Conservation (phyloP, 2,888 invertebrate genomes). For the Eilema caniola region DNA sequence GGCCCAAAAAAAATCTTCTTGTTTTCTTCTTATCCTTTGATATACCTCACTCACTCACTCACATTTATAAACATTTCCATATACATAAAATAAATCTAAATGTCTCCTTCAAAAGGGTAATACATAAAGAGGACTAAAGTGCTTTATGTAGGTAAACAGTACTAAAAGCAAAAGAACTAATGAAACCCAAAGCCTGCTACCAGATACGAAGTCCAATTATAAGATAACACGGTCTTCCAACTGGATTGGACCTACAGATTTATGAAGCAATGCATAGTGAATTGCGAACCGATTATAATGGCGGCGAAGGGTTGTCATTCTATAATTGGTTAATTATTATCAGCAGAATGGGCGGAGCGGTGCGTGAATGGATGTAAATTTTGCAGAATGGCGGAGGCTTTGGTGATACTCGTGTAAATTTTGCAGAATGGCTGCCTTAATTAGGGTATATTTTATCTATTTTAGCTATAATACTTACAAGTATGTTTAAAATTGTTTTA, state of each 20-base stretch:
- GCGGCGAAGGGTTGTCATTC: constrained; percentile 80
- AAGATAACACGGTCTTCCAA: constrained; percentile 44
- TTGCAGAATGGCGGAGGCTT: constrained; percentile 16
- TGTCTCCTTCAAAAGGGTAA: neutral
- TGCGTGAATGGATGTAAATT: constrained; percentile 57
- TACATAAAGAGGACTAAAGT: neutral
- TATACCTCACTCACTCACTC: neutral
- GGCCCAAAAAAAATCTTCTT: no score
- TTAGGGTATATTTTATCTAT: neutral
- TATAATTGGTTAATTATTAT: constrained; percentile 86
- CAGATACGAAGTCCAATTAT: constrained; percentile 47
- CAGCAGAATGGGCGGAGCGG: constrained; percentile 74
- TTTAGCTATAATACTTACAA: neutral
- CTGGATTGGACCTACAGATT: constrained; percentile 56
- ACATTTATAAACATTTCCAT: neutral
- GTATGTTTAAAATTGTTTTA: no score
- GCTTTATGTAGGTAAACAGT: neutral
- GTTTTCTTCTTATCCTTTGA: no score
- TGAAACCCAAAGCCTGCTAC: constrained; percentile 45
- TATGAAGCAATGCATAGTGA: constrained; percentile 70
- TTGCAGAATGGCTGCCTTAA: neutral
- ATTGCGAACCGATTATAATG: constrained; percentile 82
- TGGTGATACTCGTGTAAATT: neutral
- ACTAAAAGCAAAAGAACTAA: constrained; percentile 25
- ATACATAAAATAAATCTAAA: neutral